Evolutionary conservation across 2,888 invertebrate genomes (phyloP), one percentile per base, ranked within the genome.

Genomic region (Stenodera caucasica): DNA sequence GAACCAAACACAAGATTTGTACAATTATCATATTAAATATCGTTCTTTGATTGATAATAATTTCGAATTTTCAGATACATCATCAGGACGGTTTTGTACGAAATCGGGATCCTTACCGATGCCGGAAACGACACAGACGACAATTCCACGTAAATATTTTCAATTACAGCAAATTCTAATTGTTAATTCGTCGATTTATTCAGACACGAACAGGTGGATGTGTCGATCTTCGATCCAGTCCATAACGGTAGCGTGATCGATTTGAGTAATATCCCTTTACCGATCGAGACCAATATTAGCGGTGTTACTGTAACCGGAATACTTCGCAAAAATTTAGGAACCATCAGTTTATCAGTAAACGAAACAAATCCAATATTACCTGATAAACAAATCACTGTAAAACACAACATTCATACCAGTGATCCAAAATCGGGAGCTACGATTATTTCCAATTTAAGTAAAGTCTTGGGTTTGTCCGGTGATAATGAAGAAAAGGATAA

Each of bases 81-180:
- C 12, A 83, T 86, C 58, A 84, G 82, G 69, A 84, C 85, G 0
- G 80, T 85, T 5, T 84, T 85, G 35, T 86, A 86, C 67, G 86
- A 86, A 78, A 82, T 86, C 67, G 86, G 86, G 58, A 84, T 86
- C 65, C 76, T 86, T 30, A 85, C 86, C 3, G 84, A 86, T 62
- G 81, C 81, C 0, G 74, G 73, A 32, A 79, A 80, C 55, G 71
- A 72, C 15, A 80, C 79, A 1, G 81, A 80, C 61, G 82, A 81
- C 45, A 76, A 75, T 45, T 73, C 75, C 68, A 75, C 76, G 79
- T 79, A 77, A 75, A 74, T 73, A 64, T 54, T 15, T 35, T 12
- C 2, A 8, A 8, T 9, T 15, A 18, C 15, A 18, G 9, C n/a
- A 45, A 45, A 4, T 23, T 12, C 2, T 2, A 21, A 21, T 11